Conservation (phyloP, 2,797 vertebrate genomes). For the Bovichtus diacanthus region DNA sequence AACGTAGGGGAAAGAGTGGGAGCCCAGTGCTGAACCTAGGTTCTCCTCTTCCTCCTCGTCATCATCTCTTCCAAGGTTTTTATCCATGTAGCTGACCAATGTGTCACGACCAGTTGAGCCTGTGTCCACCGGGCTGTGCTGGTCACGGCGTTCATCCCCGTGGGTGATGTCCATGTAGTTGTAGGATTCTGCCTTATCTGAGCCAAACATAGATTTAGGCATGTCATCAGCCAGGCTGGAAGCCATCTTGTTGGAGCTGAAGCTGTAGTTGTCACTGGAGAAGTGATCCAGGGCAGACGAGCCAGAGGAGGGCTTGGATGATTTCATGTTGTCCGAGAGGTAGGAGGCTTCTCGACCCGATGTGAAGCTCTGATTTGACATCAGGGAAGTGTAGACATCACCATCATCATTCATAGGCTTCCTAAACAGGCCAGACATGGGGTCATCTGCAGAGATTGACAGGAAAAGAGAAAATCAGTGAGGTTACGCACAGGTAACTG, state of each 20-base stretch:
- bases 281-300: slow-evolving; percentile 84
- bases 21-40: slow-evolving; percentile 86
- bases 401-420: slow-evolving; percentile 85
- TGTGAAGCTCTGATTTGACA: slow-evolving; percentile 87
- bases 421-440: slow-evolving; percentile 81
- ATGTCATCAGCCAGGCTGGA: slow-evolving; percentile 87
- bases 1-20: slow-evolving; percentile 86
- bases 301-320: slow-evolving; percentile 67
- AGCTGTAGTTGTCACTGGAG: slow-evolving; percentile 86
- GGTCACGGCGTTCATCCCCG: slow-evolving; percentile 83
- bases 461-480: slow-evolving; percentile 19
- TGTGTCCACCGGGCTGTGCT: slow-evolving; percentile 73
- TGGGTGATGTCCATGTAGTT: slow-evolving; percentile 98
- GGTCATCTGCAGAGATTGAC: slow-evolving; percentile 79
- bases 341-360: slow-evolving; percentile 87
- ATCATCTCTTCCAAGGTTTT: slow-evolving; percentile 67
- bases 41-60: slow-evolving; percentile 78
- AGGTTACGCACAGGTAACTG: slow-evolving; percentile 1
- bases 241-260: slow-evolving; percentile 92
- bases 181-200: slow-evolving; percentile 92
- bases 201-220: slow-evolving; percentile 87
- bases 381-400: slow-evolving; percentile 94
- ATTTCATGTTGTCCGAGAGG: slow-evolving; percentile 88
- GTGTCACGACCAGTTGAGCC: slow-evolving; percentile 68
- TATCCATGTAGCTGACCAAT: slow-evolving; percentile 83